phyloP scores from a whole-genome alignment of 2,888 invertebrate species.

The Brachypterus glaber region DNA sequence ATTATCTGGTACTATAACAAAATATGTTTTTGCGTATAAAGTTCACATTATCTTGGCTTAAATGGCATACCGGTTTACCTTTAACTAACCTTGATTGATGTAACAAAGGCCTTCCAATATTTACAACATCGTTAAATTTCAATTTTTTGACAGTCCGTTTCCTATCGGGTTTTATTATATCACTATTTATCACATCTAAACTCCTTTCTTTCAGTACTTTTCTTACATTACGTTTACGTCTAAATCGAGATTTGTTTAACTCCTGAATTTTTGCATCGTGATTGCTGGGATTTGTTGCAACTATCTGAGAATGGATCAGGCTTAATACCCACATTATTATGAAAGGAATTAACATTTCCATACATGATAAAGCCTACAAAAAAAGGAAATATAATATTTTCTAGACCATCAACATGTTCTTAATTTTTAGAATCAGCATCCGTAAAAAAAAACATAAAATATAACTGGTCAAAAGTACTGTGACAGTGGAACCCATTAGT shows the following conservation, averaged over 20 bases:
- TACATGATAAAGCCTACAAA: slow-evolving; percentile 49
- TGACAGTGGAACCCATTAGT: too few relatives aligned
- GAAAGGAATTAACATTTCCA: slow-evolving; percentile 63
- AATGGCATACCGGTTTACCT: too few relatives aligned
- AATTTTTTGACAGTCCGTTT: not conserved
- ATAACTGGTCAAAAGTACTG: too few relatives aligned
- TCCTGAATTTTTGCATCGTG: too few relatives aligned
- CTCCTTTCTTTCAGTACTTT: not conserved
- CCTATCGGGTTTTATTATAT: too few relatives aligned
- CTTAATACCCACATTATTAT: slow-evolving; percentile 65
- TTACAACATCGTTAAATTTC: slow-evolving; percentile 4
- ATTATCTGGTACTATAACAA: too few relatives aligned
- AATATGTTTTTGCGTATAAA: too few relatives aligned
- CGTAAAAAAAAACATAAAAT: too few relatives aligned
- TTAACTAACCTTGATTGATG: too few relatives aligned
- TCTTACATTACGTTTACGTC: not conserved
- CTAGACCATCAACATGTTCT: slow-evolving; percentile 31
- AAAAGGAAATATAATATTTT: slow-evolving; percentile 5
- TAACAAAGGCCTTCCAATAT: too few relatives aligned
- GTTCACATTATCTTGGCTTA: too few relatives aligned
- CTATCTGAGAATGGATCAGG: slow-evolving; percentile 73
- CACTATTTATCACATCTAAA: not conserved
- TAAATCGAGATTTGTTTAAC: slow-evolving; percentile 19
- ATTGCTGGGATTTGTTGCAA: slow-evolving; percentile 50
- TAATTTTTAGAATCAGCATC: slow-evolving; percentile 40